A percentile compares a stretch with the other conserved stretches of the same genome.
phyloP scores from a whole-genome alignment of 2,888 invertebrate genomes.

The Lasioglossum lativentre region DNA sequence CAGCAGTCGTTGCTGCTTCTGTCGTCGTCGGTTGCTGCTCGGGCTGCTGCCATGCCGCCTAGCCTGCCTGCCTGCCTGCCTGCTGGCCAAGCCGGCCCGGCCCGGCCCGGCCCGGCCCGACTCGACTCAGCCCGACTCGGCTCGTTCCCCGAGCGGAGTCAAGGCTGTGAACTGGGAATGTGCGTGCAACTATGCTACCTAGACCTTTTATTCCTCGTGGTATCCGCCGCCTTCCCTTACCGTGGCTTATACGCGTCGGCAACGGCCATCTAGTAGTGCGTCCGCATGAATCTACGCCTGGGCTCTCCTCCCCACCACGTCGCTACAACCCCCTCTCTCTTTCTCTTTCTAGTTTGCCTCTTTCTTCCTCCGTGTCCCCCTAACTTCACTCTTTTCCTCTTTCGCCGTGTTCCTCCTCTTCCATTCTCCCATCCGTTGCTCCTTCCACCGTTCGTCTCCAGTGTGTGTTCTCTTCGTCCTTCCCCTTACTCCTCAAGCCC shows the following conservation, averaged over 20 bases:
- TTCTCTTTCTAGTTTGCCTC: background rate
- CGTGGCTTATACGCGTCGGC: slow-evolving; percentile 72
- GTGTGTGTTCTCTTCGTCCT: slow-evolving; percentile 8
- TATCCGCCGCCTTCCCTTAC: slow-evolving; percentile 69
- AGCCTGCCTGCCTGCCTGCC: no score
- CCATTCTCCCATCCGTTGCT: background rate
- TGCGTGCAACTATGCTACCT: slow-evolving; percentile 83
- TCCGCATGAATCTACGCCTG: slow-evolving; percentile 73
- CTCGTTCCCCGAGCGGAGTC: slow-evolving; percentile 73
- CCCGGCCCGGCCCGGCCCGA: background rate
- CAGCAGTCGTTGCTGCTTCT: slow-evolving; percentile 35
- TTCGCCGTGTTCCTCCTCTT: background rate
- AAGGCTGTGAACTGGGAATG: slow-evolving; percentile 83
- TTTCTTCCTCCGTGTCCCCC: background rate
- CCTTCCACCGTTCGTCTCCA: background rate
- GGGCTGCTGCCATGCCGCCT: slow-evolving; percentile 6
- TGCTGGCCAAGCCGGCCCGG: slow-evolving; percentile 14
- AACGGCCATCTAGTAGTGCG: slow-evolving; percentile 72
- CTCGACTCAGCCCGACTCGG: slow-evolving; percentile 35
- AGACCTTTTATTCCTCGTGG: slow-evolving; percentile 78
- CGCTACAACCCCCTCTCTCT: background rate
- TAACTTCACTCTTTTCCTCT: background rate
- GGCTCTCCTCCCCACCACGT: slow-evolving; percentile 2
- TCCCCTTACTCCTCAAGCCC: background rate
- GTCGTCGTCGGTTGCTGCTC: slow-evolving; percentile 55